Conservation (phyloP, 2,113 vertebrate genomes). For the Sapayoa aenigma region DNA sequence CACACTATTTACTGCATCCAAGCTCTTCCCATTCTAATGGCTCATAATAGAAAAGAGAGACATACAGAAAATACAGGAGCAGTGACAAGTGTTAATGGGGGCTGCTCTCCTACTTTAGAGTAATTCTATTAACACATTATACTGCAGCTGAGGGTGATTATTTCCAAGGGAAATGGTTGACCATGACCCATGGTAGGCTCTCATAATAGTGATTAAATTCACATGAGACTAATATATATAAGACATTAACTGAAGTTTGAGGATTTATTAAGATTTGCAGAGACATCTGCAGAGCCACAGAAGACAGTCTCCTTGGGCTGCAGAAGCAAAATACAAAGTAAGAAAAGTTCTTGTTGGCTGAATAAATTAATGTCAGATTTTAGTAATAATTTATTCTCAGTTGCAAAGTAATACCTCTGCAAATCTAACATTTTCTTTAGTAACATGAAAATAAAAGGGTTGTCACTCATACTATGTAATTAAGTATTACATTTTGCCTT, state of each 20-base stretch:
- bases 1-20: slow-evolving; percentile 11
- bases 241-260: slow-evolving; percentile 39
- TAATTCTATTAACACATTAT: slow-evolving; percentile 53
- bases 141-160: slow-evolving; percentile 58
- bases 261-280: slow-evolving; percentile 38
- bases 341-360: neutral
- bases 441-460: neutral
- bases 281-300: neutral
- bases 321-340: neutral
- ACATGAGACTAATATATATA: slow-evolving; percentile 27
- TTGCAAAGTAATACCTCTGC: neutral
- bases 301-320: neutral
- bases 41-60: neutral
- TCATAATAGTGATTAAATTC: slow-evolving; percentile 50
- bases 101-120: slow-evolving; percentile 36
- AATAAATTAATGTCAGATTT: neutral
- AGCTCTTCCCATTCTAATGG: neutral
- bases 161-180: slow-evolving; percentile 49
- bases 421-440: neutral
- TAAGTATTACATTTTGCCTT: neutral
- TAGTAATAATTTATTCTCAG: neutral
- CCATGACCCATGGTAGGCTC: slow-evolving; percentile 23
- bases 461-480: neutral
- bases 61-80: neutral
- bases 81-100: slow-evolving; percentile 46